Evolutionary conservation across 1,140 invertebrate species (phyloP).

Genomic region (Agrypnia vestita): DNA sequence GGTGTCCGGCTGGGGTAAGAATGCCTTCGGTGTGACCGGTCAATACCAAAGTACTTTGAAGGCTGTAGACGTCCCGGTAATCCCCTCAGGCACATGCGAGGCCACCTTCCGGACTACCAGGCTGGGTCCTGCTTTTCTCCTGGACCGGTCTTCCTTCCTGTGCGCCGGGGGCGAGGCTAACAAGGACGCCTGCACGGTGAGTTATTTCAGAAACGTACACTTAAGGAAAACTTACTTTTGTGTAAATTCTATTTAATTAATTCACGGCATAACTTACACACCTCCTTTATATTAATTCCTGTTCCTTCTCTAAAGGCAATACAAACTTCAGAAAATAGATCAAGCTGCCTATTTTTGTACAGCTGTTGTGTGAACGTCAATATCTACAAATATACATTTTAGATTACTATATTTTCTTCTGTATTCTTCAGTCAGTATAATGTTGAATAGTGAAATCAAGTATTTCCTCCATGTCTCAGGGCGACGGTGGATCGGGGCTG

Average conservation of each 20-base stretch:
- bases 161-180: constrained; percentile 85
- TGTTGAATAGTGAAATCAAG: no score
- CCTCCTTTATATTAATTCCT: not conserved
- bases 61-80: constrained; percentile 81
- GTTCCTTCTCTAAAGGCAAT: no score
- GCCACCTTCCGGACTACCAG: constrained; percentile 76
- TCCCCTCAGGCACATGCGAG: constrained; percentile 78
- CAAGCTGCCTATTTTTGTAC: not conserved
- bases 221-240: not conserved
- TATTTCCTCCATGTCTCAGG: no score
- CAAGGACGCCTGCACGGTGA: constrained; percentile 83
- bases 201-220: constrained; percentile 23
- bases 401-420: no score
- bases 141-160: constrained; percentile 80
- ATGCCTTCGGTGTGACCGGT: constrained; percentile 79
- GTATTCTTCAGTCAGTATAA: no score
- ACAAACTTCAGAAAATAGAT: no score
- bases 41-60: constrained; percentile 80
- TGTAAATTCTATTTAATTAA: no score
- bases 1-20: constrained; percentile 88
- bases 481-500: constrained; percentile 84
- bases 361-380: no score
- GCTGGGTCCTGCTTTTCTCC: constrained; percentile 76
- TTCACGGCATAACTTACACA: no score
- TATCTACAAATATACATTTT: no score